Conservation (phyloP, 2,113 vertebrate genomes). For the Aepyceros melampus region DNA sequence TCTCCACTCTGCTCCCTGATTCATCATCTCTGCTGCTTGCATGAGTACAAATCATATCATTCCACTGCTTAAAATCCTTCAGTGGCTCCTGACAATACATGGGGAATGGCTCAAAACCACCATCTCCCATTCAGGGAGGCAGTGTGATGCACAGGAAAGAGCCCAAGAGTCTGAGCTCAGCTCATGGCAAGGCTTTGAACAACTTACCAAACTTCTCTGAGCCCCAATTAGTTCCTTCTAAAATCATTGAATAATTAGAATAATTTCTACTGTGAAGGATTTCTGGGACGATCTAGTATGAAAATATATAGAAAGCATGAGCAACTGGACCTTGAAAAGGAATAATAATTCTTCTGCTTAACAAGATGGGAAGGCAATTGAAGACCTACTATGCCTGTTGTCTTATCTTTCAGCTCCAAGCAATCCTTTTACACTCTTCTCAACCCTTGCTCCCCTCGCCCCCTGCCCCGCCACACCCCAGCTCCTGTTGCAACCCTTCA, state of each 20-base stretch:
- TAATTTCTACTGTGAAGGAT: neutral
- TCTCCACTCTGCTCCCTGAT: neutral
- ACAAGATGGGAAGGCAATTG: neutral
- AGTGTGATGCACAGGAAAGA: neutral
- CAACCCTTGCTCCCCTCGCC: rapidly evolving
- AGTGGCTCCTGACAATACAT: neutral
- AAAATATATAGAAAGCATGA: neutral
- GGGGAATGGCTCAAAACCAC: neutral
- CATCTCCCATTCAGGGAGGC: neutral
- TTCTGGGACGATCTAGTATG: neutral
- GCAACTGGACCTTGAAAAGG: neutral
- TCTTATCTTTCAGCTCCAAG: neutral
- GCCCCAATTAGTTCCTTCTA: neutral
- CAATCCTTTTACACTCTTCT: neutral
- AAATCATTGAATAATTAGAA: neutral
- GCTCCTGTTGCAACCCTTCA: neutral
- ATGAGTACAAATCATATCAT: neutral
- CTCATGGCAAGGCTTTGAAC: neutral
- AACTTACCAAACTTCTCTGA: neutral
- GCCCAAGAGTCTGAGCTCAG: neutral
- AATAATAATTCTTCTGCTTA: neutral
- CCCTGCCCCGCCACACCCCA: rapidly evolving
- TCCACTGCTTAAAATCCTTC: neutral
- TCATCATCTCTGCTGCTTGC: neutral
- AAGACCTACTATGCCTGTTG: neutral